These are phyloP conservation scores for Lucifuga dentata DNA, from an alignment of 2,113 vertebrate species.

Conservation along the genomic window DNA sequence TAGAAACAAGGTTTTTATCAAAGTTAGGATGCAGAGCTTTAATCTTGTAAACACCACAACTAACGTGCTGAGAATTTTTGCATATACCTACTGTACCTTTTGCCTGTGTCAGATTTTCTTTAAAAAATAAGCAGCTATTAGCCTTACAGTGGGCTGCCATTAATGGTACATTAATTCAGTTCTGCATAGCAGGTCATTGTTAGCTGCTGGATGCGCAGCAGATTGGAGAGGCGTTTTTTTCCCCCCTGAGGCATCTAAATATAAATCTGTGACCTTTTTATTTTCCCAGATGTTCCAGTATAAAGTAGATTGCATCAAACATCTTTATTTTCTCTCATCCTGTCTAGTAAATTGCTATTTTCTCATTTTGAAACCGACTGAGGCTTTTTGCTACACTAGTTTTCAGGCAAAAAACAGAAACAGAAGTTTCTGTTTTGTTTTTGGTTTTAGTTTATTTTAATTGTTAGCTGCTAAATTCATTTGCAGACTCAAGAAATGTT, in stretches of 20 bases:
- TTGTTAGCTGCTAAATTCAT: neutral
- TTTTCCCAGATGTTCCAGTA: slow-evolving; percentile 73
- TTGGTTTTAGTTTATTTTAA: neutral
- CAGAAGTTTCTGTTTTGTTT: neutral
- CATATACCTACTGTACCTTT: slow-evolving; percentile 7
- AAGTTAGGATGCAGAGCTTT: neutral
- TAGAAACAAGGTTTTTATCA: neutral
- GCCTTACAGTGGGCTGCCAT: slow-evolving; percentile 41
- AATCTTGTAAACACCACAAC: neutral
- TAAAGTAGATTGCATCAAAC: slow-evolving; percentile 70
- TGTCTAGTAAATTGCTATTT: slow-evolving; percentile 47
- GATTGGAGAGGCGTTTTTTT: slow-evolving; percentile 42
- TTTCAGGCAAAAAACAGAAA: slow-evolving; percentile 17
- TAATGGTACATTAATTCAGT: slow-evolving; percentile 62
- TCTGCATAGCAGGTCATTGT: slow-evolving; percentile 38
- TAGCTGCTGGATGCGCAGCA: slow-evolving; percentile 44
- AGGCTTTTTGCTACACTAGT: slow-evolving; percentile 21
- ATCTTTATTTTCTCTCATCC: slow-evolving; percentile 62
- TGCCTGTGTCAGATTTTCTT: slow-evolving; percentile 15
- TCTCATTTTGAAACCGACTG: slow-evolving; percentile 56
- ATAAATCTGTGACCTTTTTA: slow-evolving; percentile 78
- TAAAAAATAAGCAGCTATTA: slow-evolving; percentile 46
- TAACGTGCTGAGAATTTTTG: slow-evolving; percentile 15
- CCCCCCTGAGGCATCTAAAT: slow-evolving; percentile 70
- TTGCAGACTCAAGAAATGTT: neutral